Conservation (phyloP, 2,797 vertebrate species). For the Glyptemys insculpta region DNA sequence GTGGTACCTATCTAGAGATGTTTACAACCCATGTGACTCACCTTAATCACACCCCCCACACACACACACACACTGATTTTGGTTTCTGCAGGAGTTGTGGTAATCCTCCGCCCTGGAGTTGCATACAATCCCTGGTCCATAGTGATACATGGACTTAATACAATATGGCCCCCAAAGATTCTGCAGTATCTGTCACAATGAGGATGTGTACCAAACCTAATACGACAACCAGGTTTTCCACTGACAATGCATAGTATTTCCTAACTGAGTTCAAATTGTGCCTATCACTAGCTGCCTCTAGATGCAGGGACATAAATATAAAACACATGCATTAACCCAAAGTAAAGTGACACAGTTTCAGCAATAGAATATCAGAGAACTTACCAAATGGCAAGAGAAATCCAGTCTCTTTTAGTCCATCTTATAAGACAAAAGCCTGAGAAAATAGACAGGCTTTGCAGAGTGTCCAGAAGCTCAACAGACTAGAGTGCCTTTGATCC, state of each 20-base stretch:
- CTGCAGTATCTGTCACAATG: not conserved
- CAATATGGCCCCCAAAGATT: no score
- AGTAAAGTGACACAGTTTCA: not conserved
- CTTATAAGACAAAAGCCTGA: not conserved
- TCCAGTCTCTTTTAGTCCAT: constrained; percentile 37
- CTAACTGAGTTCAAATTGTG: not conserved
- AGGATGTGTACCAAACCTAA: not conserved
- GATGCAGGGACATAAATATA: not conserved
- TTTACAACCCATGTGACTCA: not conserved
- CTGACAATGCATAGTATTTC: no score
- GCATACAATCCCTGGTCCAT: no score
- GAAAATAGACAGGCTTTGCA: constrained; percentile 18
- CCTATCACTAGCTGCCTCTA: not conserved
- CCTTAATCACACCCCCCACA: no score
- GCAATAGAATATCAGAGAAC: constrained; percentile 28
- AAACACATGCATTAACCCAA: not conserved
- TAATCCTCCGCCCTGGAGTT: no score
- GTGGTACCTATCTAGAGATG: not conserved
- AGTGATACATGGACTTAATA: no score
- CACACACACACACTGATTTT: no score
- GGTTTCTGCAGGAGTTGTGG: no score
- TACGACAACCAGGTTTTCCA: not conserved
- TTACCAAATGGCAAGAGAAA: constrained; percentile 1
- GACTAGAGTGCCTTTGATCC: not conserved
- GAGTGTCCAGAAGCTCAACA: not conserved